These are phyloP conservation scores for Dendrolimus kikuchii DNA, from an alignment of 1,140 invertebrate genomes.

Conservation along the genomic window DNA sequence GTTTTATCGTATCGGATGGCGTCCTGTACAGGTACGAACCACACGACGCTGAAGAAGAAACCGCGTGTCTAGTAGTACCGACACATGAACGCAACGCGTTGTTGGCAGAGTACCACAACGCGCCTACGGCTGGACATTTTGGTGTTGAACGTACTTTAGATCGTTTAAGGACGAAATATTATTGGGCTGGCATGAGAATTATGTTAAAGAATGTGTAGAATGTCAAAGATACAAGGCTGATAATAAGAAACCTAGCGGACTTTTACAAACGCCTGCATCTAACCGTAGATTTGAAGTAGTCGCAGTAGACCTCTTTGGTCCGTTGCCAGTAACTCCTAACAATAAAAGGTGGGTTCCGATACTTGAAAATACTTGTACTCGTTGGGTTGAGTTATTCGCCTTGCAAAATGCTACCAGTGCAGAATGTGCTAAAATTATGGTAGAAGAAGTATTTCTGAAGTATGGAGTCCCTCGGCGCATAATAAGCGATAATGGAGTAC, in stretches of 20 bases:
- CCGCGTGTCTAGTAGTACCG: constrained; percentile 10
- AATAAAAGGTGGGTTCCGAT: constrained; percentile 9
- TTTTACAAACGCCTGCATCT: too few species aligned
- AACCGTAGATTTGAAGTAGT: neutral
- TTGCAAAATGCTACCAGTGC: too few species aligned
- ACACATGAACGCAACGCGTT: constrained; percentile 6
- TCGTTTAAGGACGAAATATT: constrained; percentile 9
- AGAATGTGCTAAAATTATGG: too few species aligned
- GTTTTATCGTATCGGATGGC: constrained; percentile 8
- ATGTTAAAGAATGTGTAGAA: neutral
- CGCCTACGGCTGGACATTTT: constrained; percentile 27
- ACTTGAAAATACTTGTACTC: constrained; percentile 4
- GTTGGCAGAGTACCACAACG: constrained; percentile 28
- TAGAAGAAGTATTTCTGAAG: too few species aligned
- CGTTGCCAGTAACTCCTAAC: neutral
- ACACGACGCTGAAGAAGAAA: too few species aligned
- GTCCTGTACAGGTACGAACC: too few species aligned
- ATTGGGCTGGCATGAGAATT: constrained; percentile 13
- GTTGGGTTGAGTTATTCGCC: constrained; percentile 9
- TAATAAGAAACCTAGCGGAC: too few species aligned
- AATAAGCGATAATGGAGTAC: constrained; percentile 26
- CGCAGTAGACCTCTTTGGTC: constrained; percentile 13
- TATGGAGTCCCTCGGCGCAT: constrained; percentile 23
- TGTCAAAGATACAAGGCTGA: too few species aligned
- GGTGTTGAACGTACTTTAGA: constrained; percentile 14